Percentiles rank a stretch among this genome's conserved stretches.
Evolutionary conservation across 2,797 vertebrate species (phyloP).

Genomic region (Bryconaethiops microstoma): DNA sequence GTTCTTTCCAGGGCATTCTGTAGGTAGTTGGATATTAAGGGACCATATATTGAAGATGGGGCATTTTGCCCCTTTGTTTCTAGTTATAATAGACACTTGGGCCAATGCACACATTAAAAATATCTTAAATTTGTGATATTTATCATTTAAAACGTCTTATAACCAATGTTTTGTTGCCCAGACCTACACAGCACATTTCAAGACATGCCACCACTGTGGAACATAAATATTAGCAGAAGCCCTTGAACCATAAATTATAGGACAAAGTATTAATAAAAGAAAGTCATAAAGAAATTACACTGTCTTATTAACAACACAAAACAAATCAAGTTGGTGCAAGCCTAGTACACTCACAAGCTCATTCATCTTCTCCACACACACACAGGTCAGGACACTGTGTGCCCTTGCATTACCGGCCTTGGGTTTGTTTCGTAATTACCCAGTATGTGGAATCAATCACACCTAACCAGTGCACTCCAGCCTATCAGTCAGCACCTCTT

Average conservation of each 20-base stretch:
- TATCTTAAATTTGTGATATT: too few relatives aligned
- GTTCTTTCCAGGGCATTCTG: too few relatives aligned
- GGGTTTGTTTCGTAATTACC: slow-evolving; percentile 76
- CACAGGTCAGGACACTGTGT: slow-evolving; percentile 13
- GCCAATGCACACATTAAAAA: too few relatives aligned
- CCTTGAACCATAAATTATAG: background rate
- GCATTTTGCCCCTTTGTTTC: too few relatives aligned
- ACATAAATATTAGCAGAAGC: background rate
- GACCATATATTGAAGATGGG: too few relatives aligned
- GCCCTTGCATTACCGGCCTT: slow-evolving; percentile 67
- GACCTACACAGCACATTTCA: too few relatives aligned
- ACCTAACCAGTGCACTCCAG: slow-evolving; percentile 70
- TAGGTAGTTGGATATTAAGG: too few relatives aligned
- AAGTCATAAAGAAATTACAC: background rate
- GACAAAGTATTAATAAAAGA: background rate
- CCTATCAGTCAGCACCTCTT: slow-evolving; percentile 69
- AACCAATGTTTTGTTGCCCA: too few relatives aligned
- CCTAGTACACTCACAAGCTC: slow-evolving; percentile 1
- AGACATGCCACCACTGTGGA: too few relatives aligned
- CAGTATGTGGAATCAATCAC: slow-evolving; percentile 74
- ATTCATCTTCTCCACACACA: slow-evolving; percentile 19
- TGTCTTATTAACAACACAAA: background rate
- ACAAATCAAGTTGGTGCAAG: background rate
- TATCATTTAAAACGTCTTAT: too few relatives aligned
- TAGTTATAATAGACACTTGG: too few relatives aligned